These are phyloP conservation scores for Dryobota labecula DNA, from an alignment of 2,888 invertebrate genomes.

Conservation along the genomic window DNA sequence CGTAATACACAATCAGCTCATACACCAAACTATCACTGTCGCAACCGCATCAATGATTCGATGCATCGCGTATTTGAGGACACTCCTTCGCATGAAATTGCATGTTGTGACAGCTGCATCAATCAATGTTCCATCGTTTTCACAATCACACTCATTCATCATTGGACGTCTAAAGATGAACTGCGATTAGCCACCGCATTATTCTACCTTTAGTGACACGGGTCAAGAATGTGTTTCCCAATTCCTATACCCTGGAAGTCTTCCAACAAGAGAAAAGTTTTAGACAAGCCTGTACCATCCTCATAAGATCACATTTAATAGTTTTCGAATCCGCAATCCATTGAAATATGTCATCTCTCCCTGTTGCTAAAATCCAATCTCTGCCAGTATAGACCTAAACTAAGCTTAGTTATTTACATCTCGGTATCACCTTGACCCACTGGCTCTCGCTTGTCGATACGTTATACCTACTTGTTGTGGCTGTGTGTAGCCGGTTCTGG, in stretches of 20 bases:
- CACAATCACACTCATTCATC: background rate
- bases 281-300: background rate
- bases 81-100: background rate
- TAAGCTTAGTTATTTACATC: constrained; percentile 34
- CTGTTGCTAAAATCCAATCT: constrained; percentile 5
- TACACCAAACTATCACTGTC: background rate
- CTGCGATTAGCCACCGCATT: background rate
- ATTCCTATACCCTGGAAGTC: background rate
- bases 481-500: constrained; percentile 35
- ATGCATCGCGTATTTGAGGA: background rate
- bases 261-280: background rate
- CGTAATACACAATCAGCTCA: background rate
- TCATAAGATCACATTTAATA: background rate
- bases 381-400: constrained; percentile 6
- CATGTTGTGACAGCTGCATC: constrained; percentile 8
- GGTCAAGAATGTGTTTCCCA: background rate
- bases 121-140: constrained; percentile 6
- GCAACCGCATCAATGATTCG: constrained; percentile 2
- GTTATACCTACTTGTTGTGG: constrained; percentile 31
- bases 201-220: background rate
- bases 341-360: background rate
- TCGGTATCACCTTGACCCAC: constrained; percentile 49
- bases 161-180: background rate
- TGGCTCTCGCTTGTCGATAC: constrained; percentile 34
- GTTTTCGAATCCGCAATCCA: background rate